phyloP scores from a whole-genome alignment of 2,113 vertebrate species.

The Pedionomus torquatus region DNA sequence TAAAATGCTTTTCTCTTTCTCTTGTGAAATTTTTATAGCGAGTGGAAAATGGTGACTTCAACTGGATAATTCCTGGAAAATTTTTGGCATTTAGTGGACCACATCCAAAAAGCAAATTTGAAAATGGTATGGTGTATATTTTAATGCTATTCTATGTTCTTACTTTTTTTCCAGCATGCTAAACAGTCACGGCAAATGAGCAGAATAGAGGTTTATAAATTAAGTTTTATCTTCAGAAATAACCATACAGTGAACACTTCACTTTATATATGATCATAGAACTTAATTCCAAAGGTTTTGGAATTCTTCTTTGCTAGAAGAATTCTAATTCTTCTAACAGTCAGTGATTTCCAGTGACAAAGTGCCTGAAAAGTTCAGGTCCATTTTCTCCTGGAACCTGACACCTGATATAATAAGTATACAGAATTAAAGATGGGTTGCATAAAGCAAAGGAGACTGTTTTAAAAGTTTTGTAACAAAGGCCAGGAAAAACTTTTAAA shows the following conservation, averaged over 20 bases:
- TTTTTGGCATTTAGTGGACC: slow-evolving; percentile 97
- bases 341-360: not conserved
- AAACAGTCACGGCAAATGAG: not conserved
- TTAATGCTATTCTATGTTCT: not conserved
- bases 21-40: slow-evolving; percentile 77
- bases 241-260: not conserved
- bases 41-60: slow-evolving; percentile 97
- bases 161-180: not conserved
- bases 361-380: not conserved
- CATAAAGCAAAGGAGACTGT: not conserved
- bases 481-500: not conserved
- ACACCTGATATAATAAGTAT: not conserved
- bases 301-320: not conserved
- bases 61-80: slow-evolving; percentile 96
- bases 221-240: not conserved
- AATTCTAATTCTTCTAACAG: not conserved
- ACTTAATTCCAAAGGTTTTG: not conserved
- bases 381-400: not conserved
- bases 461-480: not conserved
- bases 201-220: not conserved
- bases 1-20: slow-evolving; percentile 49
- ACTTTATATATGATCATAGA: not conserved
- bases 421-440: not conserved
- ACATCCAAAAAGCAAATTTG: slow-evolving; percentile 94
- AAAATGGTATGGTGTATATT: slow-evolving; percentile 86